Percentiles rank a stretch among this genome's conserved stretches.
These are phyloP conservation scores for Pygoscelis adeliae DNA, from an alignment of 2,113 vertebrate species.

Conservation along the genomic window DNA sequence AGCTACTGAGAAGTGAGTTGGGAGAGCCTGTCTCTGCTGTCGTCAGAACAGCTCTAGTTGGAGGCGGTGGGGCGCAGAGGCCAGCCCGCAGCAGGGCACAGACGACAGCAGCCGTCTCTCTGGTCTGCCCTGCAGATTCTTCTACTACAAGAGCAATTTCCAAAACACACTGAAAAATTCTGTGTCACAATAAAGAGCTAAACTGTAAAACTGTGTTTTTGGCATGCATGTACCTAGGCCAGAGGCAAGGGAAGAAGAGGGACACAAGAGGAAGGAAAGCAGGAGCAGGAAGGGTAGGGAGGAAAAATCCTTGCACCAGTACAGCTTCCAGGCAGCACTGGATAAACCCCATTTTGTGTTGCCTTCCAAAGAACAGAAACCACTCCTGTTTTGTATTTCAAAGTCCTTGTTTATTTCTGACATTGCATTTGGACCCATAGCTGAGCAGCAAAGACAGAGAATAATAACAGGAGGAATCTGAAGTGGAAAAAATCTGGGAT, in stretches of 20 bases:
- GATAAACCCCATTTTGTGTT: neutral
- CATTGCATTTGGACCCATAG: conserved; percentile 61
- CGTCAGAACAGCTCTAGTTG: neutral
- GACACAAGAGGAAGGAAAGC: neutral
- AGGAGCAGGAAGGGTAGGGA: neutral
- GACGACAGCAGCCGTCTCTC: neutral
- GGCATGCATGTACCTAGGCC: neutral
- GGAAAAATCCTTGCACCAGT: neutral
- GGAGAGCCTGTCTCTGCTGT: neutral
- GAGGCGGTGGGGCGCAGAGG: rapidly evolving
- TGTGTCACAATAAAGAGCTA: conserved; percentile 56
- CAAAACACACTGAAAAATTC: neutral
- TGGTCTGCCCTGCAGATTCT: neutral
- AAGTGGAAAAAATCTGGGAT: conserved; percentile 42
- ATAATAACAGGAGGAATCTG: conserved; percentile 18
- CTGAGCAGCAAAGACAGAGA: conserved; percentile 64
- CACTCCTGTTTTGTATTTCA: conserved; percentile 65
- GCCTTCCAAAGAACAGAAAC: conserved; percentile 16
- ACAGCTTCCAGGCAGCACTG: neutral
- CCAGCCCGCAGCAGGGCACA: neutral
- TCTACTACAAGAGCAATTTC: neutral
- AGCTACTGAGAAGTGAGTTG: conserved; percentile 38
- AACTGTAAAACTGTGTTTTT: neutral
- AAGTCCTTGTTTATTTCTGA: conserved; percentile 76
- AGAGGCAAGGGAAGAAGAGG: neutral